Percentiles rank a stretch among this genome's conserved stretches.
Conservation (phyloP, 2,888 invertebrate species). For the Halictus quadricinctus region DNA sequence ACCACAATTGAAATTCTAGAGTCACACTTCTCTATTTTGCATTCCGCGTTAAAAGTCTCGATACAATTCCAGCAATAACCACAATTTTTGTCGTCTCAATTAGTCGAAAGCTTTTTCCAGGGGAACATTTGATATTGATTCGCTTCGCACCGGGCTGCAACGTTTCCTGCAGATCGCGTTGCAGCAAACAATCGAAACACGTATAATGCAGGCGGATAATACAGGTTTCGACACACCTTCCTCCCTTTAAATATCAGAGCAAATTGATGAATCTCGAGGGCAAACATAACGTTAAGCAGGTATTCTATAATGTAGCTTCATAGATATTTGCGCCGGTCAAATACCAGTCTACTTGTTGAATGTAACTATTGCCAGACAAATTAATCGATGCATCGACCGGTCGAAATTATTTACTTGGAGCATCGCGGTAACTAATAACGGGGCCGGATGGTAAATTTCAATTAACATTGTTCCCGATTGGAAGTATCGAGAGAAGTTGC, state of each 20-base stretch:
- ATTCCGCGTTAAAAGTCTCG: neutral
- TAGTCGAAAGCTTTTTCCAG: neutral
- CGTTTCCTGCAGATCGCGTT: neutral
- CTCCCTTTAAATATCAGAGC: conserved; percentile 7
- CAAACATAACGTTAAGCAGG: conserved; percentile 27
- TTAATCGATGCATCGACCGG: conserved; percentile 45
- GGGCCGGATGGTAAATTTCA: conserved; percentile 31
- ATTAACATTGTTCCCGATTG: conserved; percentile 5
- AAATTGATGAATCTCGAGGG: conserved; percentile 7
- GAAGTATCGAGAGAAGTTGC: neutral
- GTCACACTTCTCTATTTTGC: neutral
- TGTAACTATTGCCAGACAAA: conserved; percentile 43
- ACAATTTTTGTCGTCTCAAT: neutral
- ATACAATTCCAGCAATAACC: neutral
- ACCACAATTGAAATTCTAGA: neutral
- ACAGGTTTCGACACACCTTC: neutral
- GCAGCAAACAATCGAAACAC: conserved; percentile 4
- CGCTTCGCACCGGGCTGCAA: neutral
- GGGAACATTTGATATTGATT: neutral
- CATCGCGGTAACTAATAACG: conserved; percentile 39
- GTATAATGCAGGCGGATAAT: neutral
- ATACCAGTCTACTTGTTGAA: conserved; percentile 55
- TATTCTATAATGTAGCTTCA: conserved; percentile 38
- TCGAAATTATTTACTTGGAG: conserved; percentile 39
- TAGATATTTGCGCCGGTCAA: conserved; percentile 48